phyloP scores from a whole-genome alignment of 2,888 invertebrate species.

The Eilema sororculum region DNA sequence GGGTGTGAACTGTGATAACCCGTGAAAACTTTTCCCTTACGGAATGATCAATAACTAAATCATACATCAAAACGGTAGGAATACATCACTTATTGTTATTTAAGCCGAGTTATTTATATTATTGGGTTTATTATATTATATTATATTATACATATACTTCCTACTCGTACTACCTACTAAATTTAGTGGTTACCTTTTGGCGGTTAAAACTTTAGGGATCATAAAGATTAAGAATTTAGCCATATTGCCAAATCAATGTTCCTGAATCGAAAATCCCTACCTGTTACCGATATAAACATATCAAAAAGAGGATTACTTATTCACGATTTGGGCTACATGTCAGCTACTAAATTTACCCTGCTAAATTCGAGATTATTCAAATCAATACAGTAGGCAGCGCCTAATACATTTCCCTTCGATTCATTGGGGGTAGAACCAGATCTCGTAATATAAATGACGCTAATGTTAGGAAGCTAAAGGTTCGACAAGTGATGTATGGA shows the following conservation, averaged over 20 bases:
- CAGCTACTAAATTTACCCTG: conserved; percentile 26
- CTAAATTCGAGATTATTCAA: conserved; percentile 47
- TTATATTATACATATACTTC: too few relatives aligned
- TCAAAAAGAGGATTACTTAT: conserved; percentile 31
- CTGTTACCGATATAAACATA: conserved; percentile 19
- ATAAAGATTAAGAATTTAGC: too few relatives aligned
- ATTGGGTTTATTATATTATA: too few relatives aligned
- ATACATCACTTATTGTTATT: too few relatives aligned
- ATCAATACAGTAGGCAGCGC: conserved; percentile 42
- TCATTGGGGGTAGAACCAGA: conserved; percentile 38
- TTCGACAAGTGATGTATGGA: conserved; percentile 44
- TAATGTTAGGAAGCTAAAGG: conserved; percentile 52
- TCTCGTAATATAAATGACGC: conserved; percentile 54
- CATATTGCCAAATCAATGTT: neutral
- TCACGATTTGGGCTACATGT: conserved; percentile 32
- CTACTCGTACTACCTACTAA: too few relatives aligned
- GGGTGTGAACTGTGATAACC: conserved; percentile 8
- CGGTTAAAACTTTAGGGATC: too few relatives aligned
- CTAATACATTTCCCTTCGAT: conserved; percentile 29
- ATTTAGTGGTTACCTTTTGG: too few relatives aligned
- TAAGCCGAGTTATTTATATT: too few relatives aligned
- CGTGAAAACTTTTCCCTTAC: conserved; percentile 6
- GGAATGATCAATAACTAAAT: neutral
- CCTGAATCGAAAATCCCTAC: neutral
- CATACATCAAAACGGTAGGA: too few relatives aligned